These are phyloP conservation scores for Drosophila antonietae DNA, from an alignment of 2,888 invertebrate genomes.

Conservation along the genomic window DNA sequence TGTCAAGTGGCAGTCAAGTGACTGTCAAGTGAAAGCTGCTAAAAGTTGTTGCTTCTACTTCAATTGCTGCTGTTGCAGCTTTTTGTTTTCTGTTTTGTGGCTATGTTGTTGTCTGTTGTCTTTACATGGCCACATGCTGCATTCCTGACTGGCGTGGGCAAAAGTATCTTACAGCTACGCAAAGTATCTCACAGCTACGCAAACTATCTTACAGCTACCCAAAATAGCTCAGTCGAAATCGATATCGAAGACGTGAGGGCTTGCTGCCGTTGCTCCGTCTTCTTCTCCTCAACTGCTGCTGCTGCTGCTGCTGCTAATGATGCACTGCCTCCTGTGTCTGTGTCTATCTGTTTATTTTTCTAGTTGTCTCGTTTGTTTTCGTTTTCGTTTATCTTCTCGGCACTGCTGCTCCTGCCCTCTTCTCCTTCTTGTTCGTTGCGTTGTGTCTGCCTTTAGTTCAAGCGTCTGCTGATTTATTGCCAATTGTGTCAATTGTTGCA, in stretches of 20 bases:
- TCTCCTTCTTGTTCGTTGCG: slow-evolving; percentile 5
- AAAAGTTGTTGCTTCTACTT: slow-evolving; percentile 9
- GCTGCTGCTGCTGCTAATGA: slow-evolving; percentile 37
- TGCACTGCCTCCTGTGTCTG: slow-evolving; percentile 40
- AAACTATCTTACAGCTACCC: slow-evolving; percentile 21
- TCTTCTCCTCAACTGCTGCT: background rate
- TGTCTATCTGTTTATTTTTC: slow-evolving; percentile 20
- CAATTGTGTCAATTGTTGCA: slow-evolving; percentile 68
- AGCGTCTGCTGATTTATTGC: slow-evolving; percentile 50
- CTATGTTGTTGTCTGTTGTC: slow-evolving; percentile 47
- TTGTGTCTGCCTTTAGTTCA: slow-evolving; percentile 31
- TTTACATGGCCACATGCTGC: slow-evolving; percentile 70
- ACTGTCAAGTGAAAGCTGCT: slow-evolving; percentile 24
- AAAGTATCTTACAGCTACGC: slow-evolving; percentile 14
- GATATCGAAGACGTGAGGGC: slow-evolving; percentile 19
- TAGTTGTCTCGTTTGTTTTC: slow-evolving; percentile 44
- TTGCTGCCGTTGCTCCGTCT: background rate
- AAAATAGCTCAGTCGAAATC: slow-evolving; percentile 47
- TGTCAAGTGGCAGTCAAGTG: slow-evolving; percentile 64
- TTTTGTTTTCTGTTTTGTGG: slow-evolving; percentile 5
- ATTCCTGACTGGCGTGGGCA: slow-evolving; percentile 54
- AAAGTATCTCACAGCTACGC: slow-evolving; percentile 21
- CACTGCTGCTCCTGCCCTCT: slow-evolving; percentile 6
- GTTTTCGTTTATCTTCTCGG: slow-evolving; percentile 49
- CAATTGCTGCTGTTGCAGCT: slow-evolving; percentile 2